These are phyloP conservation scores for Ameiurus melas DNA, from an alignment of 2,113 vertebrate genomes.

Conservation along the genomic window DNA sequence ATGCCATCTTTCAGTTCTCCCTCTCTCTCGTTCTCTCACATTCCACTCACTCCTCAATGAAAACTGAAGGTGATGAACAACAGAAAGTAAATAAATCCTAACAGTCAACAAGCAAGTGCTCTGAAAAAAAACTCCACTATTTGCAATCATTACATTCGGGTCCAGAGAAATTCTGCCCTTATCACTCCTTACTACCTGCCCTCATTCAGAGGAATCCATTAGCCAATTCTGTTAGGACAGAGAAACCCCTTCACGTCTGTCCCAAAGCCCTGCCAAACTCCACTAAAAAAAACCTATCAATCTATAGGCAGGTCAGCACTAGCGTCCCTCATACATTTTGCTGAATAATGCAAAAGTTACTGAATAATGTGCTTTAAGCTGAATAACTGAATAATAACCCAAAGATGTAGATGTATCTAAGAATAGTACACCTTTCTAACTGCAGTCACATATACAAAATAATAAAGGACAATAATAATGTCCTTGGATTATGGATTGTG, in stretches of 20 bases:
- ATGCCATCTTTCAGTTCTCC: not conserved
- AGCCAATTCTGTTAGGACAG: not conserved
- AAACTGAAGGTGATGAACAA: not conserved
- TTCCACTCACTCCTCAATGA: not conserved
- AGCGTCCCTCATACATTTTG: not conserved
- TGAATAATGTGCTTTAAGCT: not conserved
- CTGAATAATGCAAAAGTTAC: not conserved
- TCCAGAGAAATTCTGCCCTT: not conserved
- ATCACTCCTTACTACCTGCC: not conserved
- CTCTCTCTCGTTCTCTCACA: not conserved
- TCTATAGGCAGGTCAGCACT: not conserved
- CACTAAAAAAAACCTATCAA: not conserved
- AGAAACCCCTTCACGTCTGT: not conserved
- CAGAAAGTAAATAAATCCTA: not conserved
- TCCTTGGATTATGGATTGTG: not conserved
- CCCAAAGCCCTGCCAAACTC: not conserved
- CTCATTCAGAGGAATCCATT: not conserved
- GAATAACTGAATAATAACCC: slow-evolving; percentile 6
- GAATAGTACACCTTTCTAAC: not conserved
- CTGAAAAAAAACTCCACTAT: not conserved
- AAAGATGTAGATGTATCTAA: not conserved
- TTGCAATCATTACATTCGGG: not conserved
- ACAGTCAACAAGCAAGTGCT: not conserved
- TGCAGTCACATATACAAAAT: not conserved
- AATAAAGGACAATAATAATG: not conserved